A percentile compares a stretch with the other conserved stretches of the same genome.
Conservation (phyloP, 2,113 vertebrate species). For the Felis catus region F.catus_Fca126_mat1.0 CM031415.1:132099501-132100000, state of each 20-base stretch:
- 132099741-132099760: not conserved
- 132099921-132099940: not conserved
- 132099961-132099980: not conserved
- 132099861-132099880: not conserved
- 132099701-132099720: not conserved
- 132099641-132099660: conserved; percentile 15
- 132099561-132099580: not conserved
- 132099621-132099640: not conserved
- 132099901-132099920: not conserved
- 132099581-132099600: not conserved
- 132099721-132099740: not conserved
- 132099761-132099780: not conserved
- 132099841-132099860: not conserved
- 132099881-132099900: not conserved
- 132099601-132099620: not conserved
- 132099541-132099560: not conserved
- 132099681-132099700: not conserved
- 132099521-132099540: not conserved
- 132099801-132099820: not conserved
- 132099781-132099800: not conserved
- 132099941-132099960: not conserved
- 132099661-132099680: not conserved
- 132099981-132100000: not conserved
- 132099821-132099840: not conserved
- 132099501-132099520: not conserved